These are phyloP conservation scores for Flexamia atlantica DNA, from an alignment of 2,888 invertebrate genomes.

Conservation along the genomic window DNA sequence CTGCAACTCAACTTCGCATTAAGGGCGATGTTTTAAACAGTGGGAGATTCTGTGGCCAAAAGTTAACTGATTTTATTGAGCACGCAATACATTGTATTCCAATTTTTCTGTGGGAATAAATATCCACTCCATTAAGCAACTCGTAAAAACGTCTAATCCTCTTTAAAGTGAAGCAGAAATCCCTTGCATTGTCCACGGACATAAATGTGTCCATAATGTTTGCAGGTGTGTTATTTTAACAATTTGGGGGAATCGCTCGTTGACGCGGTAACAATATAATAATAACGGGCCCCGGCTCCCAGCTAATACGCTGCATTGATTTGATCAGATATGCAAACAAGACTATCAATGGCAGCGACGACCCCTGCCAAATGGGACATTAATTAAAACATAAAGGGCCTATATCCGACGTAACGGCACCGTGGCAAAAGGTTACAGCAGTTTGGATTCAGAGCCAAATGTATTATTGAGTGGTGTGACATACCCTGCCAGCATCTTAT, in stretches of 20 bases:
- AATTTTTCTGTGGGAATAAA: too few species aligned
- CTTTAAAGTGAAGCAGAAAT: too few species aligned
- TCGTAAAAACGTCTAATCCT: too few species aligned
- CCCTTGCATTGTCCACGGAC: too few species aligned
- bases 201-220: too few species aligned
- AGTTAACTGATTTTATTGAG: too few species aligned
- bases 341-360: neutral
- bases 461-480: neutral
- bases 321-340: conserved; percentile 39
- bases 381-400: conserved; percentile 29
- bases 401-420: neutral
- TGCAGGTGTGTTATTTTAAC: too few species aligned
- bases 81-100: too few species aligned
- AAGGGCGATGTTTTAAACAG: neutral
- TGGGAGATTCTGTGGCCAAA: too few species aligned
- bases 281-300: neutral
- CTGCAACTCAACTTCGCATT: conserved; percentile 11
- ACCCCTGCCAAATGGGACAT: conserved; percentile 25
- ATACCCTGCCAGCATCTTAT: neutral
- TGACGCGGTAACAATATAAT: conserved; percentile 6
- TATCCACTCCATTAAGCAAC: too few species aligned
- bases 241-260: neutral
- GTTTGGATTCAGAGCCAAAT: conserved; percentile 1
- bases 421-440: neutral
- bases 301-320: neutral